Percentiles rank a stretch among this genome's conserved stretches.
Conservation (phyloP, 53 echinoderm and acorn worm genomes). For the Mesocentrotus franciscanus region DNA sequence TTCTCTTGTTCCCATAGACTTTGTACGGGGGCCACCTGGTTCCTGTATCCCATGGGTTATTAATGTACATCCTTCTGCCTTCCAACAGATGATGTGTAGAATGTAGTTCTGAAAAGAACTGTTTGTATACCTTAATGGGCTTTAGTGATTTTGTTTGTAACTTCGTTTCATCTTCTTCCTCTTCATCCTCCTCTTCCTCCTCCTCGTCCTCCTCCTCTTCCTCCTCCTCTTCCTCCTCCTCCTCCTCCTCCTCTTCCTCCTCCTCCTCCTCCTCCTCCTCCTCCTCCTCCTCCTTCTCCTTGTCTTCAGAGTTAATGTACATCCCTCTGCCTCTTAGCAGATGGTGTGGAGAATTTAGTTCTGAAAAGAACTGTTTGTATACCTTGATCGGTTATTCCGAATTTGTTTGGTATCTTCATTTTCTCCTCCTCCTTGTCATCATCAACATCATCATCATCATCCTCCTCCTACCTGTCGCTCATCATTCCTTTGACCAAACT, state of each 20-base stretch:
- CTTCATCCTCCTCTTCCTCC: background rate
- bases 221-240: background rate
- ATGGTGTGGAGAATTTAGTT: background rate
- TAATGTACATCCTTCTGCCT: no score
- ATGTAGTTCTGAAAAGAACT: conserved; percentile 48
- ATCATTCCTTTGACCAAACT: background rate
- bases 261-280: no score
- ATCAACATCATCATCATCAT: background rate
- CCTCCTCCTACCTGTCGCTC: background rate
- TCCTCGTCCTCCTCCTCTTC: background rate
- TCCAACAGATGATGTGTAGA: no score
- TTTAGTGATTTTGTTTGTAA: background rate
- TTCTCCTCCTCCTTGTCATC: background rate
- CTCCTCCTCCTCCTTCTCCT: no score
- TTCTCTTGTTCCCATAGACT: no score
- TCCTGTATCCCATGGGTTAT: no score
- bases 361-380: conserved; percentile 49
- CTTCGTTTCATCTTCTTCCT: background rate
- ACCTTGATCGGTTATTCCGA: background rate
- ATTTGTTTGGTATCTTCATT: background rate
- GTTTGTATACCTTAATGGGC: conserved; percentile 22
- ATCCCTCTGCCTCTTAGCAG: no score
- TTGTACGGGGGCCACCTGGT: no score
- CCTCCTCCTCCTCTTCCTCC: background rate
- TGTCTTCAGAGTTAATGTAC: no score